A percentile compares a stretch with the other conserved stretches of the same genome.
Evolutionary conservation across 1,140 invertebrate species (phyloP).

Genomic region (Drosophila athabasca): DNA sequence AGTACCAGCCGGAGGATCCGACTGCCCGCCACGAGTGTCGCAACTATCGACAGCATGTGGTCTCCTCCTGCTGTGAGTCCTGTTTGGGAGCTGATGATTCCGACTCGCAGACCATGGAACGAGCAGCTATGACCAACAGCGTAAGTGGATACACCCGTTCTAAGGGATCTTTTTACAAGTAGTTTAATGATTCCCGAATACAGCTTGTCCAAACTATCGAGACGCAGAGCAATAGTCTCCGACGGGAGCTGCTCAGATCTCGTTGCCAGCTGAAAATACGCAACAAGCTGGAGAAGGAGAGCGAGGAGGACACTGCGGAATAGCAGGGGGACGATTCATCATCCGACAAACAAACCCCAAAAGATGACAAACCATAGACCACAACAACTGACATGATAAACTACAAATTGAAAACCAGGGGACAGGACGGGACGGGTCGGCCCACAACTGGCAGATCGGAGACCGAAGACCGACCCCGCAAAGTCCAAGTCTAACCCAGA

Average conservation of each 20-base stretch:
- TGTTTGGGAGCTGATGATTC: conserved; percentile 47
- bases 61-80: conserved; percentile 40
- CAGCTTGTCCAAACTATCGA: conserved; percentile 68
- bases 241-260: conserved; percentile 68
- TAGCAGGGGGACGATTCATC: too few relatives aligned
- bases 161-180: too few relatives aligned
- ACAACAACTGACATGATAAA: conserved; percentile 21
- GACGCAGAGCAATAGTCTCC: conserved; percentile 59
- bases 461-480: conserved; percentile 9
- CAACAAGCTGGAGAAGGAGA: conserved; percentile 46
- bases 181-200: neutral
- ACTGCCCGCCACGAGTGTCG: conserved; percentile 7
- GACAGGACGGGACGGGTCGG: too few relatives aligned
- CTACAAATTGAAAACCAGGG: neutral
- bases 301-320: conserved; percentile 14
- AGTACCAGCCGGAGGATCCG: conserved; percentile 33
- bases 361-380: neutral
- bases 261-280: conserved; percentile 59
- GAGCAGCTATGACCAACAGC: conserved; percentile 65
- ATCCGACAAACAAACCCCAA: neutral
- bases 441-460: conserved; percentile 11
- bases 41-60: conserved; percentile 16
- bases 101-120: conserved; percentile 61
- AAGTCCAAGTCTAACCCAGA: conserved; percentile 49
- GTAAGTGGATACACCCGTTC: conserved; percentile 38